phyloP scores from a whole-genome alignment of 1,140 invertebrate species.

The Brachionus angularis region DNA sequence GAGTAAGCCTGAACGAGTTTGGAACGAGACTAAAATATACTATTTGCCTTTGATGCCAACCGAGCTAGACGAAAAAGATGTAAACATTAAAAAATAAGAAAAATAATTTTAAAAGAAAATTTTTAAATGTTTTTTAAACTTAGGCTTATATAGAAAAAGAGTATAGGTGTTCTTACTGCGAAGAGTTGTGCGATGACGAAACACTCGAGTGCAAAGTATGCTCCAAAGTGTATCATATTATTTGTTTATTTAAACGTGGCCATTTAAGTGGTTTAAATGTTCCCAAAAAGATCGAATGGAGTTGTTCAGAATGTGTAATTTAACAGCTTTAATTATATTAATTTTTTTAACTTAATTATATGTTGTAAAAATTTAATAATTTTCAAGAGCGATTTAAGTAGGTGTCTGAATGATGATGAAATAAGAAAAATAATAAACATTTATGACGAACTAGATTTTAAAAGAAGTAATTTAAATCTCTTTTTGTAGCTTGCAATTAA shows the following conservation, averaged over 20 bases:
- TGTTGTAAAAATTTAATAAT: not conserved
- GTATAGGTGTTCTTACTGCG: constrained; percentile 33
- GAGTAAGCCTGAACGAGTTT: not conserved
- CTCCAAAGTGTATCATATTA: constrained; percentile 6
- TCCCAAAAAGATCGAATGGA: constrained; percentile 17
- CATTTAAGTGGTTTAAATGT: not conserved
- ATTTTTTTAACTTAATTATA: no score
- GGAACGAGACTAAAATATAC: constrained; percentile 11
- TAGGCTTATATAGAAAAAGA: constrained; percentile 34
- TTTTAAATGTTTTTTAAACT: no score
- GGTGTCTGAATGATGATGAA: constrained; percentile 26
- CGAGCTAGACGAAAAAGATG: constrained; percentile 10
- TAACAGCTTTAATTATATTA: not conserved
- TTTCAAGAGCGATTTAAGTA: constrained; percentile 37
- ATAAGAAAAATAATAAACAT: constrained; percentile 26
- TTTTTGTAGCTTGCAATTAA: not conserved
- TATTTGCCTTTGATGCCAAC: constrained; percentile 17
- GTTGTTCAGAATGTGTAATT: constrained; percentile 36
- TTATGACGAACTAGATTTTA: constrained; percentile 37
- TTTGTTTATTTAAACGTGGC: constrained; percentile 14
- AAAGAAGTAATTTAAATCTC: constrained; percentile 30
- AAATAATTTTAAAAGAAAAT: no score
- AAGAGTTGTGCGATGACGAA: constrained; percentile 24
- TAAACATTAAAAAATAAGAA: no score
- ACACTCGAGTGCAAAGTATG: constrained; percentile 36